Conservation (phyloP, 2,113 vertebrate species). For the Pholis gunnellus region DNA sequence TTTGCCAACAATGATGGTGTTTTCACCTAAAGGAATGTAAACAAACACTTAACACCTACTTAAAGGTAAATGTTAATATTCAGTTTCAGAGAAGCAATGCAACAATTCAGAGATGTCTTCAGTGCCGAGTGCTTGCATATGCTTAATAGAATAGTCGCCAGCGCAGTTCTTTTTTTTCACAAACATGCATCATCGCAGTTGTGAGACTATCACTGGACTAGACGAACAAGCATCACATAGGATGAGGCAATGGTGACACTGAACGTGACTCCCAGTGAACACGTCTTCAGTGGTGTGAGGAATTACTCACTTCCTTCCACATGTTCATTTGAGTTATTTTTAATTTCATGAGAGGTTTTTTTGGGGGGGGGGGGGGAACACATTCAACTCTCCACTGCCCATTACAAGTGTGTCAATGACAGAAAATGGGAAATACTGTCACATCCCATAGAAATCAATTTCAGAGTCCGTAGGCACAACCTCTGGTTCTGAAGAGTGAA, state of each 20-base stretch:
- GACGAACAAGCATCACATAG: neutral
- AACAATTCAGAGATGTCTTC: neutral
- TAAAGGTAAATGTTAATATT: neutral
- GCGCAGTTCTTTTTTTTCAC: neutral
- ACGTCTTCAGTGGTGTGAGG: neutral
- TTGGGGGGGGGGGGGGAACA: neutral
- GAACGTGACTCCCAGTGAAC: neutral
- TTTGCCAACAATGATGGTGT: neutral
- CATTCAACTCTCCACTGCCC: neutral
- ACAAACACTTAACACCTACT: neutral
- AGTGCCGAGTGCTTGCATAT: neutral
- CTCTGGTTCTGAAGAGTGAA: too few relatives aligned
- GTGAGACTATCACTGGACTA: neutral
- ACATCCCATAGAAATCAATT: neutral
- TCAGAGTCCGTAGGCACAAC: neutral
- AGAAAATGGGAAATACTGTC: neutral
- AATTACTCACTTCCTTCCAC: neutral
- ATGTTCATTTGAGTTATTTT: neutral
- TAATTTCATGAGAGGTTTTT: neutral
- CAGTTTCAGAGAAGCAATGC: neutral
- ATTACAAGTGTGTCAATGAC: neutral
- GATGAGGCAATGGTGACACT: neutral
- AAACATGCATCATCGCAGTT: neutral
- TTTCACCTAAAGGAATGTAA: neutral
- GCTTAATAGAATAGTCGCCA: neutral